Base-by-base conservation (phyloP, 37 sponge, comb jelly and placozoan species). In the Hormiphora californensis region DNA sequence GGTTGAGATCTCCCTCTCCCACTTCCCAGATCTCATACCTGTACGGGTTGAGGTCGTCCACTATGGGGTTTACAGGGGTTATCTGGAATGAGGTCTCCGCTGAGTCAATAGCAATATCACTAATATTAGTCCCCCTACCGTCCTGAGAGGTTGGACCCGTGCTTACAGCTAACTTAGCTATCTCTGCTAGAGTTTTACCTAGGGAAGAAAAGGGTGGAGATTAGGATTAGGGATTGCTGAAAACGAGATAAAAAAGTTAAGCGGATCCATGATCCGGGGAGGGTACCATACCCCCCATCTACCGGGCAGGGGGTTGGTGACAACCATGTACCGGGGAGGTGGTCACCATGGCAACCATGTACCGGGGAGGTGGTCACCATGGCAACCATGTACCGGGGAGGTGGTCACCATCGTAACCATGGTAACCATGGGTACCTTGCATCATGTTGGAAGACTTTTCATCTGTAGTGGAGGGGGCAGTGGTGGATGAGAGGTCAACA, bases 151-250 rank as follows among this genome's bases (percentile, higher is more conserved):
- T 30, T 11, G 81, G 40, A 3, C 40, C 46, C 3, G 11, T 57
- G 59, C 25, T 57, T 3, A 33, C 81, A n/a, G 81, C 35, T 40
- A 73, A 33, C 17, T 46, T n/a, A 28, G 81, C 81, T 73, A 73
- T 73, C 46, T 73, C 81, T 46, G 43, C 43, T 30, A 73, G 81
- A 1, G 81, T 73, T 40, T 73, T 73, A 73, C 81, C 81, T 73
- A 46, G 68, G 68, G 5, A 7, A 30, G 27, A 30, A 30, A 57
- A 4, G 7, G n/a, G 27, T 4, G 61, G 61, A 57, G 61, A 30
- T 4, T 57, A 19, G 61, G n/a, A 28, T 21, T 57, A 28, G n/a
- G 15, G 12, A 49, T 15, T 49, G 9, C 9, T 17, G 15, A 49
- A 49, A 49, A 49, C 12, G 9, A 49, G 15, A 9, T 49, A 49